A percentile compares a stretch with the other conserved stretches of the same genome.
phyloP scores from a whole-genome alignment of 2,797 vertebrate species.

The Fundulus diaphanus region DNA sequence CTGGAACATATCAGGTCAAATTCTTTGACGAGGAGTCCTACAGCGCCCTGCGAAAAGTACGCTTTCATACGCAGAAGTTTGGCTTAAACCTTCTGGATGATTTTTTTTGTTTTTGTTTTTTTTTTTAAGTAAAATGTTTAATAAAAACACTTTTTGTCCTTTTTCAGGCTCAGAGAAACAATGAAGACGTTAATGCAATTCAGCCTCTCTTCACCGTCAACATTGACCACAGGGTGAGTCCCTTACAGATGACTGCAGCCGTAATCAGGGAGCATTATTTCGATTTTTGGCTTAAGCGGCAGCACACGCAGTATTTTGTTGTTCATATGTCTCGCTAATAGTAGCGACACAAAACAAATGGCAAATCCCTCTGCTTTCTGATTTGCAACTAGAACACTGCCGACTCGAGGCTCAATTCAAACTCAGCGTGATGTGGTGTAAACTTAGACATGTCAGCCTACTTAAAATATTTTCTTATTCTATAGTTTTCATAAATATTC shows the following conservation, averaged over 20 bases:
- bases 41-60: constrained; percentile 88
- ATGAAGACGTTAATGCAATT: constrained; percentile 89
- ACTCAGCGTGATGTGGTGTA: background rate
- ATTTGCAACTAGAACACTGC: too few relatives aligned
- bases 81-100: background rate
- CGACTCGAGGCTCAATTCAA: background rate
- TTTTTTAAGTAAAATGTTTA: background rate
- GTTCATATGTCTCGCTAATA: too few relatives aligned
- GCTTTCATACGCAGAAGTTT: constrained; percentile 7
- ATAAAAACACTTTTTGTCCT: background rate
- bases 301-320: too few relatives aligned
- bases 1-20: constrained; percentile 91
- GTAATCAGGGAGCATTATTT: background rate
- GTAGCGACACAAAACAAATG: too few relatives aligned
- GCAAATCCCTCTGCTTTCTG: too few relatives aligned
- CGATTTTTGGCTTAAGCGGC: background rate
- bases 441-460: background rate
- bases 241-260: too few relatives aligned
- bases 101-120: too few relatives aligned
- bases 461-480: too few relatives aligned
- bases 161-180: constrained; percentile 91
- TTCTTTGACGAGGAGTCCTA: constrained; percentile 96
- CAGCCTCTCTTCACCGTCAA: constrained; percentile 91
- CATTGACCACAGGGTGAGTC: constrained; percentile 92
- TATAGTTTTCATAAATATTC: too few relatives aligned